Conservation (phyloP, 2,888 invertebrate genomes). For the Meiosimyza decipiens region DNA sequence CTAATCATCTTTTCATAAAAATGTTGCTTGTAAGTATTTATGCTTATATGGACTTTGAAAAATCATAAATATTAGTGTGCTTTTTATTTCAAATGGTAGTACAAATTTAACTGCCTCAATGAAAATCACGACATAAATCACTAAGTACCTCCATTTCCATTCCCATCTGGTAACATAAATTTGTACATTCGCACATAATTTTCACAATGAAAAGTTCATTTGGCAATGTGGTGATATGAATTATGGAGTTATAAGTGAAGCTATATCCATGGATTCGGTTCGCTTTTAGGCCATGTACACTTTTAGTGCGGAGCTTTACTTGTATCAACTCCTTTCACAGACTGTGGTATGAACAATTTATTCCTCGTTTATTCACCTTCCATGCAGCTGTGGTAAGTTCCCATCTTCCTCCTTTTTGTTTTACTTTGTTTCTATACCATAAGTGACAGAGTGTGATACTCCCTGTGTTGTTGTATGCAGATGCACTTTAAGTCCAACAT, state of each 20-base stretch:
- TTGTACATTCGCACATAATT: conserved; percentile 9
- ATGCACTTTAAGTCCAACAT: conserved; percentile 29
- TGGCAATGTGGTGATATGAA: conserved; percentile 50
- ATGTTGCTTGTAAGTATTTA: too few relatives aligned
- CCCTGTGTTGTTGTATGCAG: conserved; percentile 19
- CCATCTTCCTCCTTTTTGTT: conserved; percentile 9
- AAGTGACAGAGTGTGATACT: conserved; percentile 25
- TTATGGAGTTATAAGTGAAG: conserved; percentile 46
- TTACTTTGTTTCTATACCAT: conserved; percentile 17
- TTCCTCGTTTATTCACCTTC: conserved; percentile 1
- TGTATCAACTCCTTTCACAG: not conserved
- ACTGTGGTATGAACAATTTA: not conserved
- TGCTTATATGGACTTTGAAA: too few relatives aligned
- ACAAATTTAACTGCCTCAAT: too few relatives aligned
- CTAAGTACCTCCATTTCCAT: conserved; percentile 10
- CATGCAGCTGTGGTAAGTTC: conserved; percentile 14
- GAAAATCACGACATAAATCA: too few relatives aligned
- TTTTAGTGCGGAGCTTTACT: not conserved
- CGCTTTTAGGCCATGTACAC: conserved; percentile 20
- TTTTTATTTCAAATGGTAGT: too few relatives aligned
- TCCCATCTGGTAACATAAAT: conserved; percentile 11
- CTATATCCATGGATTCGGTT: conserved; percentile 33
- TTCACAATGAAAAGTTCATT: conserved; percentile 50
- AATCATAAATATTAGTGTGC: too few relatives aligned
- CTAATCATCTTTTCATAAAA: too few relatives aligned